Evolutionary conservation across 1,140 invertebrate species (phyloP).

Genomic region (Drosophila virilis): DNA sequence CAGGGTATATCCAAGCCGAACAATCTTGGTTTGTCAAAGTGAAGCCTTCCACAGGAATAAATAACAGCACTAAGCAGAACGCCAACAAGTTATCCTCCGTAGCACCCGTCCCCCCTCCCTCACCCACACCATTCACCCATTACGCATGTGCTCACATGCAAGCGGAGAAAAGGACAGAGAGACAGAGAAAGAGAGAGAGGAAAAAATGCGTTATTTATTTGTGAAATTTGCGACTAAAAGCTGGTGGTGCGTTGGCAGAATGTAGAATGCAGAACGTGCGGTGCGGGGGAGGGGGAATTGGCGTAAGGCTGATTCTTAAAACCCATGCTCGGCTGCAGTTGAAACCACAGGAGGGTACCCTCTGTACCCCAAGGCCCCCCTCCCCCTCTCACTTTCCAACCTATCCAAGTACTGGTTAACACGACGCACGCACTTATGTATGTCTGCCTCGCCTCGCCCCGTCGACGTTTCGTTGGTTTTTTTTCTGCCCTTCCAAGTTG

Average conservation of each 20-base stretch:
- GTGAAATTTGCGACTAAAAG: slow-evolving; percentile 10
- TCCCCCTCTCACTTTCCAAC: not conserved
- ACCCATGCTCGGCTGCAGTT: not conserved
- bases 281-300: not conserved
- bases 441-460: slow-evolving; percentile 13
- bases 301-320: not conserved
- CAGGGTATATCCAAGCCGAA: not conserved
- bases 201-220: slow-evolving; percentile 14
- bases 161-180: too few relatives aligned
- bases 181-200: not conserved
- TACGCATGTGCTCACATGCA: not conserved
- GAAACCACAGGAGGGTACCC: slow-evolving; percentile 1
- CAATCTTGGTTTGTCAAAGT: not conserved
- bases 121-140: not conserved
- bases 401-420: slow-evolving; percentile 1
- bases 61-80: not conserved
- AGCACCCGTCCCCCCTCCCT: too few relatives aligned
- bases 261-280: not conserved
- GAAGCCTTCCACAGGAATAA: not conserved
- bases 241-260: slow-evolving; percentile 5
- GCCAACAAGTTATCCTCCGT: not conserved
- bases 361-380: not conserved
- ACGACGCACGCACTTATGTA: slow-evolving; percentile 42
- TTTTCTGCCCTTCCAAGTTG: slow-evolving; percentile 23
- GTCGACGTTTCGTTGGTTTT: slow-evolving; percentile 36